These are phyloP conservation scores for Pecten maximus DNA, from an alignment of 2,888 invertebrate species.

Conservation along the genomic window DNA sequence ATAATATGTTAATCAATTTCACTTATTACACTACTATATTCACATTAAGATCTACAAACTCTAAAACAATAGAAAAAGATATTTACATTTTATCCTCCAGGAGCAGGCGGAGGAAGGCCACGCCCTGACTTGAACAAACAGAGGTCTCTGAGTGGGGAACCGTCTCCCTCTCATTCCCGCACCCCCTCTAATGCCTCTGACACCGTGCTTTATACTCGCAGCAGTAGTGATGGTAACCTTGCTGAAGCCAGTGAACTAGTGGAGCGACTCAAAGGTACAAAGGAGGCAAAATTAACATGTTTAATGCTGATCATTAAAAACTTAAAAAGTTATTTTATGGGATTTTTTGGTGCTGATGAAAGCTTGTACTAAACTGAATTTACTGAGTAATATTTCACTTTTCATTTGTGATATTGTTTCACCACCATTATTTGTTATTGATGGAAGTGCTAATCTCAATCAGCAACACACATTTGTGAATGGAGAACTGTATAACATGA, in stretches of 20 bases:
- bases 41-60: too few relatives aligned
- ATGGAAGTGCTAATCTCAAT: not conserved
- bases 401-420: not conserved
- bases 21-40: too few relatives aligned
- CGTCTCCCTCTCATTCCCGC: slow-evolving; percentile 77
- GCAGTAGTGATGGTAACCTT: slow-evolving; percentile 80
- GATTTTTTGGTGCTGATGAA: not conserved
- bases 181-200: slow-evolving; percentile 73
- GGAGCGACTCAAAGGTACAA: slow-evolving; percentile 73
- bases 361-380: not conserved
- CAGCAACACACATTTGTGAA: not conserved
- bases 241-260: slow-evolving; percentile 69
- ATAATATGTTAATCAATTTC: too few relatives aligned
- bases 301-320: not conserved
- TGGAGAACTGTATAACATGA: not conserved
- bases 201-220: slow-evolving; percentile 68
- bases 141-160: slow-evolving; percentile 78
- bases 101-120: slow-evolving; percentile 71
- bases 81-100: slow-evolving; percentile 53
- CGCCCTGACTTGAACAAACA: slow-evolving; percentile 74
- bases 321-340: too few relatives aligned
- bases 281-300: not conserved
- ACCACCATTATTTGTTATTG: not conserved
- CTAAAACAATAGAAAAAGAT: not conserved
- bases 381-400: not conserved